Evolutionary conservation across 1,140 invertebrate species (phyloP).

Genomic region (Sarcophaga peregrina): DNA sequence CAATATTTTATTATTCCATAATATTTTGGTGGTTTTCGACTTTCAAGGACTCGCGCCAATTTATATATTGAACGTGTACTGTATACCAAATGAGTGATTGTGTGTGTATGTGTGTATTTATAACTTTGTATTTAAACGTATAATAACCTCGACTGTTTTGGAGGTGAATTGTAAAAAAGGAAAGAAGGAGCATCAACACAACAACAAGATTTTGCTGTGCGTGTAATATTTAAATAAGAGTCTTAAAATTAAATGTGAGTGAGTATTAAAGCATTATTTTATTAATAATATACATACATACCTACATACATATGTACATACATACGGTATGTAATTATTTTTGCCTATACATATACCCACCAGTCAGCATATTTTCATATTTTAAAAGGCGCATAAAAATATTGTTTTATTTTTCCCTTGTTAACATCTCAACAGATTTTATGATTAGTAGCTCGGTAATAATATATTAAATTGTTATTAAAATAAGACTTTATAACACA

Average conservation of each 20-base stretch:
- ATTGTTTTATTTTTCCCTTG: too few relatives aligned
- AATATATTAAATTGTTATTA: too few relatives aligned
- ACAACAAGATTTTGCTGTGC: not conserved
- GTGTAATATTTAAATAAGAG: not conserved
- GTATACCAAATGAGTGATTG: not conserved
- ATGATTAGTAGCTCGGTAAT: too few relatives aligned
- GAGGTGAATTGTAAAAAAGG: not conserved
- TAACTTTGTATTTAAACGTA: not conserved
- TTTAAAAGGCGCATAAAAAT: not conserved
- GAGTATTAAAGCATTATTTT: not conserved
- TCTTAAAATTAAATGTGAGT: slow-evolving; percentile 15
- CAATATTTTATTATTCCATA: not conserved
- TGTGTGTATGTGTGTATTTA: not conserved
- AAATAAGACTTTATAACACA: too few relatives aligned
- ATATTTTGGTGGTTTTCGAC: slow-evolving; percentile 10
- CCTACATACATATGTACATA: too few relatives aligned
- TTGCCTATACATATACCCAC: too few relatives aligned
- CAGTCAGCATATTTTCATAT: not conserved
- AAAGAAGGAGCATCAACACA: not conserved
- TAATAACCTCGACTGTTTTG: not conserved
- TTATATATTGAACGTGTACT: not conserved
- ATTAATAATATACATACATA: too few relatives aligned
- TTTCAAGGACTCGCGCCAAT: slow-evolving; percentile 17
- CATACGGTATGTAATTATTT: not conserved
- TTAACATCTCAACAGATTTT: too few relatives aligned